Base-by-base conservation (phyloP, 2,113 vertebrate species). In the Empidonax alnorum region DNA sequence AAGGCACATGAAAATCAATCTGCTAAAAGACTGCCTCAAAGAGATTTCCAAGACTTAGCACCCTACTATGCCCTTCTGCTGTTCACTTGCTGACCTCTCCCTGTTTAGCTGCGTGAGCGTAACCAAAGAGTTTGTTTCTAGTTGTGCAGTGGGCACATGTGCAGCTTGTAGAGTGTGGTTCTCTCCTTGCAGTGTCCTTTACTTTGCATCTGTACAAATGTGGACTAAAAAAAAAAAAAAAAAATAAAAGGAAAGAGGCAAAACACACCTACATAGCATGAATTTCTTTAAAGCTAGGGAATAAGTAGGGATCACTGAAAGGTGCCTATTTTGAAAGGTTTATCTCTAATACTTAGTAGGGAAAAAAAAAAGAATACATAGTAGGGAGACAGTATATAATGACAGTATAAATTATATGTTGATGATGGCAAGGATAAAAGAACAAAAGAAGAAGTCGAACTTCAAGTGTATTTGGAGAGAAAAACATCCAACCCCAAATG, bases 1-100 rank as follows among this genome's bases (percentile, higher is more conserved):
- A 6, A 93, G 95, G 96, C 87, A 90, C 90, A 91, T 49, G 88
- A 95, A 97, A 95, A 93, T 97, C 94, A 96, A 96, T 96, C 96
- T 96, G 87, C 97, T 94, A 39, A 79, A 96, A 95, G 91, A 89
- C 90, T 93, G 89, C 90, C 76, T 77, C 27, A 27, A 66, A 93
- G 94, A 63, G 69, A 2, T 92, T 95, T 94, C 92, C 83, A 87
- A 76, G 87, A 56, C 44, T 82, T 78, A 91, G 93, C 73, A 96
- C 63, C 84, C 53, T 91, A 41, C 90, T 56, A 84, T 85, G 63
- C 68, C 68, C 94, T 89, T 75, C 49, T 77, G 81, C 90, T 85
- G 72, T 69, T 96, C 46, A 21, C 82, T 97, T 66, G 53, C 94
- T 94, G 74, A 92, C 78, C 77, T 37, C 53, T 67, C 59, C 91